These are phyloP conservation scores for Amblyopsis rosae DNA, from an alignment of 2,113 vertebrate genomes.

Conservation along the genomic window DNA sequence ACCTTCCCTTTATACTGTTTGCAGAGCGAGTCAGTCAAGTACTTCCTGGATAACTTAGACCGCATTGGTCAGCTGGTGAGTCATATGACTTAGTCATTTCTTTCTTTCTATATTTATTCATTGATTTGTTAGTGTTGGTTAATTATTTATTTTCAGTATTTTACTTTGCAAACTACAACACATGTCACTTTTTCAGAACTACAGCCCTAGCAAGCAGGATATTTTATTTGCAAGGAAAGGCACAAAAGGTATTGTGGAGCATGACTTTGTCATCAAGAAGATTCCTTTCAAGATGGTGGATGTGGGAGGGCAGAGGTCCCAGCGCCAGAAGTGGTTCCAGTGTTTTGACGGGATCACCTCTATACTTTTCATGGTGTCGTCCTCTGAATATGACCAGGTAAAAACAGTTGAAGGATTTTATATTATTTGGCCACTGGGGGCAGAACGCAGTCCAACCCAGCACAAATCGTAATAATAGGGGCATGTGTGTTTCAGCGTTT, in stretches of 20 bases:
- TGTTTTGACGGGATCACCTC: constrained; percentile 97
- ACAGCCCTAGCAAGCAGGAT: constrained; percentile 92
- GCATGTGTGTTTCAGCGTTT: too few species aligned
- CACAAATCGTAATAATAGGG: too few species aligned
- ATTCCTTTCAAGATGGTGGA: constrained; percentile 99
- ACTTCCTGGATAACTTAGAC: constrained; percentile 97
- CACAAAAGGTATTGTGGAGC: constrained; percentile 96
- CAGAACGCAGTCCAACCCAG: too few species aligned
- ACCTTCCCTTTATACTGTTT: constrained; percentile 26
- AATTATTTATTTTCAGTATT: background rate
- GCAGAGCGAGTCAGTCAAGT: constrained; percentile 97
- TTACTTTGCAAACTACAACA: background rate
- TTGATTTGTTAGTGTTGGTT: background rate
- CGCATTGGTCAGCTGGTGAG: constrained; percentile 96
- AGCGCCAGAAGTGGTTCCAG: constrained; percentile 98
- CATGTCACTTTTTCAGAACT: constrained; percentile 77
- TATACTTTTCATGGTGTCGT: constrained; percentile 96
- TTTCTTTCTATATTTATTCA: background rate
- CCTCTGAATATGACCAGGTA: constrained; percentile 92
- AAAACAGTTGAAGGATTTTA: too few species aligned
- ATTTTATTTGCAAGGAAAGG: constrained; percentile 94
- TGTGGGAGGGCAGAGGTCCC: constrained; percentile 93
- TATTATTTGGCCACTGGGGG: too few species aligned
- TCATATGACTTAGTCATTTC: constrained; percentile 27
- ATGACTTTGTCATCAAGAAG: constrained; percentile 97